A percentile compares a stretch with the other conserved stretches of the same genome.
Evolutionary conservation across 2,797 vertebrate genomes (phyloP).

Genomic region (Coluber constrictor): DNA sequence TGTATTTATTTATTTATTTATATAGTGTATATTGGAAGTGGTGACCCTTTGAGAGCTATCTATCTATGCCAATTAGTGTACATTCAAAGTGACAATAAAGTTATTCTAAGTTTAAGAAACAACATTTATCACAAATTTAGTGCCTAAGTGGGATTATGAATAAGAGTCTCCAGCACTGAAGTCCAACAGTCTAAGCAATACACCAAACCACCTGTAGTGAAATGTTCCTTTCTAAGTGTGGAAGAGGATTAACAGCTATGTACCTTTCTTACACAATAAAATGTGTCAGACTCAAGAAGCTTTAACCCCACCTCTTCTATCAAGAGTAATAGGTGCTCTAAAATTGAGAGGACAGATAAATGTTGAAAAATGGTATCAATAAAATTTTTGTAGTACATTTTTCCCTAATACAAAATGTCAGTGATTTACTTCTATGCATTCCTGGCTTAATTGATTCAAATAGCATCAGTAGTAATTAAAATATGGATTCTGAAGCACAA

Average conservation of each 20-base stretch:
- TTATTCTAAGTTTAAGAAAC: neutral
- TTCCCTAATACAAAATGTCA: constrained; percentile 70
- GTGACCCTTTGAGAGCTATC: too few species aligned
- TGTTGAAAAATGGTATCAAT: constrained; percentile 69
- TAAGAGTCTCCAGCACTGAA: neutral
- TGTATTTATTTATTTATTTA: too few species aligned
- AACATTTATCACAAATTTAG: neutral
- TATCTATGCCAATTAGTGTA: too few species aligned
- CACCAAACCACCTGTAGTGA: neutral
- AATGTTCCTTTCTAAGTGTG: neutral
- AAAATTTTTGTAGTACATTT: constrained; percentile 68
- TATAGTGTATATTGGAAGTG: too few species aligned
- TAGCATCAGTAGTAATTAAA: constrained; percentile 73
- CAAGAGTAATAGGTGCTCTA: constrained; percentile 60
- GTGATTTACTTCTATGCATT: constrained; percentile 67
- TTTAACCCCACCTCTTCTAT: constrained; percentile 45
- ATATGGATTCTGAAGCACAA: constrained; percentile 73
- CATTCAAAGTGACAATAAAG: too few species aligned
- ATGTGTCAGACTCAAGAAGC: neutral
- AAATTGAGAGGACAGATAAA: constrained; percentile 63
- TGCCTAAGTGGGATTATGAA: neutral
- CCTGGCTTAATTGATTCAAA: constrained; percentile 68
- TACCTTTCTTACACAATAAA: neutral
- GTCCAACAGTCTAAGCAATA: neutral
- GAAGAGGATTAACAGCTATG: neutral